Base-by-base conservation (phyloP, 2,797 vertebrate genomes). In the Gephyroberyx darwinii region DNA sequence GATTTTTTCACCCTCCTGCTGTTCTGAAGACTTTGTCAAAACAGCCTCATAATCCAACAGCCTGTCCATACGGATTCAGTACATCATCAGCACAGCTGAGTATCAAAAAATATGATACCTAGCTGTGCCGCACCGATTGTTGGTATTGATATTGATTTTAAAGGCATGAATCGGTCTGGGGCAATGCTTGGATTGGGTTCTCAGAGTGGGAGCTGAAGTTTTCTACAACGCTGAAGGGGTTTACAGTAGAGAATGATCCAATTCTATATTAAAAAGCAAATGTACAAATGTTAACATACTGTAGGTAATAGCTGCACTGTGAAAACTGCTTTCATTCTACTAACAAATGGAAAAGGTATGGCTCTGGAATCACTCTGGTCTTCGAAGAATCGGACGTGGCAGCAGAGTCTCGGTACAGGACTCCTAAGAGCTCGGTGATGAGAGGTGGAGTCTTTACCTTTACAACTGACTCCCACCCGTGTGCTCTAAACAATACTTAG, bases 401-500 rank as follows among this genome's bases (percentile, higher is more conserved):
- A 72, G 71, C 30, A 63, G 65, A 41, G 13, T 5, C 43, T 45
- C 16, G 43, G 14, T 45, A 45, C 14, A 14, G 43, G 14, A 13
- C 13, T 53, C 52, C 22, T 19, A 14, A 26, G 52, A 30, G 12
- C 19, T 22, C 5, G 19, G 60, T 53, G 64, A 67, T 70, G 77
- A 80, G 64, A 59, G 71, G 53, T 26, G 26, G 26, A 26, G 26
- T 56, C 65, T 82, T 85, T 71, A 69, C 72, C 37, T 75, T 75
- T 84, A 67, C 56, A 69, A 67, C 71, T 63, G 78, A 39, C 82
- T 85, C 81, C 81, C 83, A 89, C 81, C 81, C 85, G 71, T 67
- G 30, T 58, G 75, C 76, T 78, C 74, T 65, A 77, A 88, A 88
- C 85, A 85, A 84, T 77, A 77, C 80, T 80, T 85, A 71, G 81